Evolutionary conservation across 2,888 invertebrate species (phyloP).

Genomic region (Beris morrisii): DNA sequence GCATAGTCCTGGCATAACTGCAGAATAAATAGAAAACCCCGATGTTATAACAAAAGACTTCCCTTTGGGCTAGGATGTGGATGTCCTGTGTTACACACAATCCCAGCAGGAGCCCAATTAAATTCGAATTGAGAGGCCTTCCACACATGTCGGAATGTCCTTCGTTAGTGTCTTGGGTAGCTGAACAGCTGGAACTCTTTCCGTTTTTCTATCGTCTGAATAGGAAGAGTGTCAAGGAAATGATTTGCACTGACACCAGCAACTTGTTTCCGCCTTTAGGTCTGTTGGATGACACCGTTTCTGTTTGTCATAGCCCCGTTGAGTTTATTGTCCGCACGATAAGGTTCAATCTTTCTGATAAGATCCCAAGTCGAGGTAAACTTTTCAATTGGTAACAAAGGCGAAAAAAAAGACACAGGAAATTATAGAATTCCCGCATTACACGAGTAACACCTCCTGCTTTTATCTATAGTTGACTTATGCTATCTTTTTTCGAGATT

Average conservation of each 20-base stretch:
- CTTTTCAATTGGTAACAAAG: background rate
- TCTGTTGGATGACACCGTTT: constrained; percentile 22
- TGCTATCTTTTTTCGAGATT: too few relatives aligned
- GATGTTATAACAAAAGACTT: constrained; percentile 19
- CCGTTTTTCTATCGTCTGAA: constrained; percentile 9
- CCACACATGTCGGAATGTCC: constrained; percentile 2
- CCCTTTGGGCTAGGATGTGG: constrained; percentile 28
- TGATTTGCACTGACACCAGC: constrained; percentile 27
- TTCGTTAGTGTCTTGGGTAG: constrained; percentile 1
- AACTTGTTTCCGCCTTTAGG: constrained; percentile 25
- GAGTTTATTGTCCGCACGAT: constrained; percentile 15
- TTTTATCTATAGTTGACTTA: background rate
- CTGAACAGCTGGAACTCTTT: constrained; percentile 22
- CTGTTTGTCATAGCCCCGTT: background rate
- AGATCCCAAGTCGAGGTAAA: background rate
- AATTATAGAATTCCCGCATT: constrained; percentile 7
- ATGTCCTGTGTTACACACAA: constrained; percentile 28
- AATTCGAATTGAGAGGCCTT: constrained; percentile 33
- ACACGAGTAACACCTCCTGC: constrained; percentile 3
- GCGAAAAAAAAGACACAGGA: constrained; percentile 6
- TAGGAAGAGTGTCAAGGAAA: constrained; percentile 26
- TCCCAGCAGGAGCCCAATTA: constrained; percentile 34
- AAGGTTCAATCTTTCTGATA: background rate
- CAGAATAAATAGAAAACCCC: too few relatives aligned
- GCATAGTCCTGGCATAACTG: constrained; percentile 6